Conservation (phyloP, 2,797 vertebrate species). For the Odontamblyopus lacepedii region DNA sequence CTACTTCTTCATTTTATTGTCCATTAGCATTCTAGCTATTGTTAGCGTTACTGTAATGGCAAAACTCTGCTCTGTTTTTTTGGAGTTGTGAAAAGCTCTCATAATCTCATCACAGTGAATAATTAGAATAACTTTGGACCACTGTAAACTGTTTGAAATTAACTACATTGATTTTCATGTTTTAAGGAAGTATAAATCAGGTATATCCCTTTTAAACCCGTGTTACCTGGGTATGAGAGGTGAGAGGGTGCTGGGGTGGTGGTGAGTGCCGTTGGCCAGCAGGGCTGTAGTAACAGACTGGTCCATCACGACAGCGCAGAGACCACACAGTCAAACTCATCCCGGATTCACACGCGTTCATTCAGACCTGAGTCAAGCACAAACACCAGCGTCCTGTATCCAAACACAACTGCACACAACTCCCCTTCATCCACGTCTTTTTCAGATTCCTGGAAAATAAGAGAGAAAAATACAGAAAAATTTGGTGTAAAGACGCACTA, state of each 20-base stretch:
- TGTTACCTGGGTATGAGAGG: conserved; percentile 52
- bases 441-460: not conserved
- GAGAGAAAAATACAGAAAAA: not conserved
- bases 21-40: no score
- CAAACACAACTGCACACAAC: conserved; percentile 9
- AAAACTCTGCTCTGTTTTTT: no score
- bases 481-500: not conserved
- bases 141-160: no score
- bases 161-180: no score
- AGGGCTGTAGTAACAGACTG: conserved; percentile 57
- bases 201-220: no score
- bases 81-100: no score
- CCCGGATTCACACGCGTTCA: conserved; percentile 37
- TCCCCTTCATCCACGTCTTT: conserved; percentile 13
- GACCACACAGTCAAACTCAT: conserved; percentile 59
- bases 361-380: conserved; percentile 4
- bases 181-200: no score
- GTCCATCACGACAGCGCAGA: conserved; percentile 68
- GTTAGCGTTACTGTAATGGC: no score
- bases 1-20: no score
- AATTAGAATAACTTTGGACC: no score
- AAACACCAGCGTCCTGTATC: conserved; percentile 7
- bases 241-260: conserved; percentile 57
- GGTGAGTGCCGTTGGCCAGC: conserved; percentile 47
- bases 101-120: no score